Base-by-base conservation (phyloP, 2,797 vertebrate species). In the Pangasius mekongensis region DNA sequence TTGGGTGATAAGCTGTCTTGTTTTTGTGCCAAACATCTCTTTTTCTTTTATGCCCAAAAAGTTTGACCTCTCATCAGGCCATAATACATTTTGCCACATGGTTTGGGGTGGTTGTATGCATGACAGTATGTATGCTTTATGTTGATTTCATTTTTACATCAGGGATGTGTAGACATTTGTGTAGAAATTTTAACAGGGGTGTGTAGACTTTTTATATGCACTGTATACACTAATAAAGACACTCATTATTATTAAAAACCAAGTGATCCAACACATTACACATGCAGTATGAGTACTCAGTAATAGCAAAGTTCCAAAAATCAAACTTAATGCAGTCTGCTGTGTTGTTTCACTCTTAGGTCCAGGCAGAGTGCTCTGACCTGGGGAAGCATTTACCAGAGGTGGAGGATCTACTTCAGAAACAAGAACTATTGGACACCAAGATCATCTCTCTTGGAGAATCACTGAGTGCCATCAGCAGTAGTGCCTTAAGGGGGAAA, bases 331-430 rank as follows among this genome's bases (percentile, higher is more conserved):
- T 71, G 24, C 22, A 56, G 0, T 33, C 24, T 36, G 54, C 24
- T 56, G 16, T 89, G 52, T 67, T 86, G 13, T 64, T 77, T 78
- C 78, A 43, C 5, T 74, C 13, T 43, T 64, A 99, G 98, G 91
- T 90, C 52, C 92, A 95, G 87, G 94, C 96, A 80, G 94, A 87
- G 71, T 96, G 96, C 13, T 93, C 94, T 73, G 95, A 96, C 3
- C 92, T 93, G 88, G 97, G 97, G 52, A 97, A 96, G 87, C 96
- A 97, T 91, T 94, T 98, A 76, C 91, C 95, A 0, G 97, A 98
- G 85, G 96, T 95, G 24, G 95, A 94, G 74, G 95, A 96, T 88
- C 94, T 98, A 83, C 95, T 98, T 9, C 97, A 98, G 93, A 97
- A 96, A 62, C 98, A 98, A 67, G 95, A 97, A 58, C 94, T 98